These are phyloP conservation scores for Philaethria dido DNA, from an alignment of 2,888 invertebrate genomes.

Conservation along the genomic window DNA sequence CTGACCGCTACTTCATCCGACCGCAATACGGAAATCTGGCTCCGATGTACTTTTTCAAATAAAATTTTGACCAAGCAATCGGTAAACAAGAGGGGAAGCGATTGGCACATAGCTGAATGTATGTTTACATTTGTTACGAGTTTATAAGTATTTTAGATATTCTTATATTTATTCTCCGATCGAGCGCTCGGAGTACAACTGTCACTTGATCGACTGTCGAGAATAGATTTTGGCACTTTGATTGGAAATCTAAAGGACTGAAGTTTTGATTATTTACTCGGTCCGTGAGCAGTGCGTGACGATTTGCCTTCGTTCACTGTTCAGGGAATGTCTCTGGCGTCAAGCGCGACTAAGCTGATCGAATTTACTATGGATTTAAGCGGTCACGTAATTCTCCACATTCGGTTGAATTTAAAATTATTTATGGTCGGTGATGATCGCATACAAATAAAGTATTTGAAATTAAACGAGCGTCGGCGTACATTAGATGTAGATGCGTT, in stretches of 20 bases:
- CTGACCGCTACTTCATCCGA: slow-evolving; percentile 55
- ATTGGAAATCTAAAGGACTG: slow-evolving; percentile 63
- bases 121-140: slow-evolving; percentile 84
- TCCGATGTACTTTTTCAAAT: slow-evolving; percentile 74
- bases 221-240: slow-evolving; percentile 48
- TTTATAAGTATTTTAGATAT: slow-evolving; percentile 88
- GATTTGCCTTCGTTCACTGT: slow-evolving; percentile 55
- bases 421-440: slow-evolving; percentile 70
- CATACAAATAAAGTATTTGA: slow-evolving; percentile 65
- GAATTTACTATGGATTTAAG: slow-evolving; percentile 83
- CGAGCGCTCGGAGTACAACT: slow-evolving; percentile 68
- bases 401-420: slow-evolving; percentile 70
- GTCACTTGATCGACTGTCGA: slow-evolving; percentile 55
- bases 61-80: slow-evolving; percentile 64
- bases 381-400: slow-evolving; percentile 72
- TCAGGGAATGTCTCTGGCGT: slow-evolving; percentile 63
- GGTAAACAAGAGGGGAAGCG: slow-evolving; percentile 63
- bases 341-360: slow-evolving; percentile 76
- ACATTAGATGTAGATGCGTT: slow-evolving; percentile 72
- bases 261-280: slow-evolving; percentile 63
- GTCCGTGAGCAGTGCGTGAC: slow-evolving; percentile 62
- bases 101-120: slow-evolving; percentile 71
- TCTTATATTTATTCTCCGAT: slow-evolving; percentile 87
- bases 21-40: slow-evolving; percentile 71
- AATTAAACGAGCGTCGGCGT: slow-evolving; percentile 70